Base-by-base conservation (phyloP, 2,113 vertebrate species). In the Pseudopodoces humilis region DNA sequence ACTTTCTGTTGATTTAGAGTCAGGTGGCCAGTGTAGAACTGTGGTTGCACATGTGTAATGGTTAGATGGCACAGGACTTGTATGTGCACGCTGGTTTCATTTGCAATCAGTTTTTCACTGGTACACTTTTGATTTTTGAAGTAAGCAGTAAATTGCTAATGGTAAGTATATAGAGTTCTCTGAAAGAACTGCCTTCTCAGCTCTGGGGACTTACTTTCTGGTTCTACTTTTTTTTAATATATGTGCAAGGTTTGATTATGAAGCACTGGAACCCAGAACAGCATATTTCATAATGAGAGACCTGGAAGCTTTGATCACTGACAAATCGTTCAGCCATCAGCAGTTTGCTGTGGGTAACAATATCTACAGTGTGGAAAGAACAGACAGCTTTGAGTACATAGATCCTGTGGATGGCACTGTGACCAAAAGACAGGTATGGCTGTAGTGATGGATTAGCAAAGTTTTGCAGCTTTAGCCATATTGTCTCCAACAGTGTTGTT, bases 391-490 rank as follows among this genome's bases (percentile, higher is more conserved):
- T 72, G 99, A 99, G 95, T 99, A 99, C 59, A 98, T 99, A 86
- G 99, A 99, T 98, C 99, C 99, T 2, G 99, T 99, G 98, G 99
- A 99, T 94, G 99, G 99, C 95, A 98, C 98, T 8, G 99, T 99
- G 96, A 98, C 98, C 96, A 99, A 99, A 95, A 99, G 99, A 98
- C 99, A 99, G 99, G 99, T 99, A 97, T 94, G 98, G 22, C 39
- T 75, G 33, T 69, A 22, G n/a, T 58, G 65, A 22, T 68, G 41
- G 28, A 69, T 14, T 10, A 64, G 14, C 46, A 27, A 75, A 52
- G 22, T 90, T 93, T 95, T 64, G 53, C 44, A 52, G 16, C 59
- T 72, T 39, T 39, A 39, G 11, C 65, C 30, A 35, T 15, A 5
- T 44, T 50, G 33, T 80, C 31, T 75, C 15, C 53, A 70, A 31